These are phyloP conservation scores for Sycophaga agraensis DNA, from an alignment of 1,140 invertebrate genomes.

Conservation along the genomic window DNA sequence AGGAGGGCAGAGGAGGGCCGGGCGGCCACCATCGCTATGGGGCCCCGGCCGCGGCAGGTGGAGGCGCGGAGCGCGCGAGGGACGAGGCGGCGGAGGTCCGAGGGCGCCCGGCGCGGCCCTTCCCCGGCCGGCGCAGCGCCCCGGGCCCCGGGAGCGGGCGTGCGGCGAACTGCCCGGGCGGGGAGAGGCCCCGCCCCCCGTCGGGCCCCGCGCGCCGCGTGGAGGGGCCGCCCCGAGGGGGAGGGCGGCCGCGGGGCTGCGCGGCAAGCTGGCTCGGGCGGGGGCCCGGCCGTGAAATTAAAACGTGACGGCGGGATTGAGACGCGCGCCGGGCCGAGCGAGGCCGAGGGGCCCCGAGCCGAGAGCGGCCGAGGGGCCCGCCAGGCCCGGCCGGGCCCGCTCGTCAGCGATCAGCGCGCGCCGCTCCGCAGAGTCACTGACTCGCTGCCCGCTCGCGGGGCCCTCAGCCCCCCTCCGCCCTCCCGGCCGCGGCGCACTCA, in stretches of 20 bases:
- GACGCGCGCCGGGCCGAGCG: constrained; percentile 37
- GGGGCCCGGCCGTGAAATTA: constrained; percentile 51
- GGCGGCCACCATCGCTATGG: constrained; percentile 7
- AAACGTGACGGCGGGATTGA: constrained; percentile 54
- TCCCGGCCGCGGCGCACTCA: too few relatives aligned
- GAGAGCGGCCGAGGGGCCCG: background rate
- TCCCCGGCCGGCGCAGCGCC: background rate
- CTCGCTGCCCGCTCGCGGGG: too few relatives aligned
- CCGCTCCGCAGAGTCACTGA: too few relatives aligned
- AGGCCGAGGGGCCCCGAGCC: too few relatives aligned
- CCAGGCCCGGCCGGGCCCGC: too few relatives aligned
- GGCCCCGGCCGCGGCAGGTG: background rate
- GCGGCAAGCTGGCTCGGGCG: constrained; percentile 22
- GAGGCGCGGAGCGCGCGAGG: background rate
- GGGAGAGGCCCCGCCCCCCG: constrained; percentile 20
- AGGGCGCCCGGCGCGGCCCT: background rate
- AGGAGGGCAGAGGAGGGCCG: background rate
- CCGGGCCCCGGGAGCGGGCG: background rate
- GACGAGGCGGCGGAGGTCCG: background rate
- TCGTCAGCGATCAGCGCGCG: too few relatives aligned
- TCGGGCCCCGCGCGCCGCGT: constrained; percentile 1
- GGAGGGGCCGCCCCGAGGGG: background rate
- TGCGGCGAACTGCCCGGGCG: background rate
- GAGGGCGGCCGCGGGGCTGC: background rate
- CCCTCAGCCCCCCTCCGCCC: too few relatives aligned